A percentile compares a stretch with the other conserved stretches of the same genome.
These are phyloP conservation scores for Ostrea denselamellosa DNA, from an alignment of 1,140 invertebrate genomes.

Conservation along the genomic window DNA sequence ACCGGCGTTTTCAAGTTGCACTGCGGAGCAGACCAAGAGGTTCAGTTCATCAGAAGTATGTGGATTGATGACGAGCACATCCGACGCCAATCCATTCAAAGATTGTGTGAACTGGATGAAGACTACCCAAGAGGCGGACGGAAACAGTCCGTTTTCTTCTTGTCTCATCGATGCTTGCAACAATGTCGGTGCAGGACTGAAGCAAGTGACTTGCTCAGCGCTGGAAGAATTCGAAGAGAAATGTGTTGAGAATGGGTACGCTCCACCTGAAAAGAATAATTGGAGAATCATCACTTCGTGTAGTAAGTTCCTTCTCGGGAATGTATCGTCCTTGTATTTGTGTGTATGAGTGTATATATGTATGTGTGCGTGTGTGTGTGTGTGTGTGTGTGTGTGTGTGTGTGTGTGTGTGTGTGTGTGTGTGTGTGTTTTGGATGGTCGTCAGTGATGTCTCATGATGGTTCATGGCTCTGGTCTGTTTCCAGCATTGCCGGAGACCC, in stretches of 20 bases:
- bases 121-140: background rate
- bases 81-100: background rate
- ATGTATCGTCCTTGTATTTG: too few relatives aligned
- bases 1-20: background rate
- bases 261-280: constrained; percentile 1
- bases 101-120: background rate
- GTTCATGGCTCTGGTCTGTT: background rate
- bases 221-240: background rate
- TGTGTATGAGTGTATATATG: too few relatives aligned
- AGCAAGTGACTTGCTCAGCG: background rate
- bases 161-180: constrained; percentile 15
- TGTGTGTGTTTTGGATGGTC: background rate
- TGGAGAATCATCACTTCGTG: constrained; percentile 1
- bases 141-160: background rate
- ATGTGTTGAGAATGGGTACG: constrained; percentile 22
- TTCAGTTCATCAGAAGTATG: background rate
- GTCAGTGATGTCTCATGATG: background rate
- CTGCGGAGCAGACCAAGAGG: background rate
- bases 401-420: too few relatives aligned
- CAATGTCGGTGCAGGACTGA: background rate
- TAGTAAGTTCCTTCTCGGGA: background rate
- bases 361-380: too few relatives aligned
- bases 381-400: too few relatives aligned
- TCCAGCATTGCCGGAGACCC: background rate
- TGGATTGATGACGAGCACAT: background rate